Conservation (phyloP, 2,113 vertebrate species). For the Phainopepla nitens region DNA sequence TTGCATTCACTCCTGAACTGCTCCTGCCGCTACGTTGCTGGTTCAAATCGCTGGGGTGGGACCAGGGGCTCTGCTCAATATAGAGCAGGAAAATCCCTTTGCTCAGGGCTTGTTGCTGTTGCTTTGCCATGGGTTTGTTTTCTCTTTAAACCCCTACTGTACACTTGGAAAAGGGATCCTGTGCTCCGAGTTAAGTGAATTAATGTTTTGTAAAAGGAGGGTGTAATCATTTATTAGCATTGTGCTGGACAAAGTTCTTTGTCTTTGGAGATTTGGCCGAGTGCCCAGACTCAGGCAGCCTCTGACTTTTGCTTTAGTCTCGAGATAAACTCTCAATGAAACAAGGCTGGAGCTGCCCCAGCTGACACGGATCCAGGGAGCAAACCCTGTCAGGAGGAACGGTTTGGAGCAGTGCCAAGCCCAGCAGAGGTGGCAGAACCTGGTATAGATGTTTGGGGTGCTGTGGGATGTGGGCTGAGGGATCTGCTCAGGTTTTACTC, state of each 20-base stretch:
- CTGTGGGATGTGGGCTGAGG: not conserved
- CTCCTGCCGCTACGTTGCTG: not conserved
- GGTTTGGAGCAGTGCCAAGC: not conserved
- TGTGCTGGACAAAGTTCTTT: slow-evolving; percentile 50
- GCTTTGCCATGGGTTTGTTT: not conserved
- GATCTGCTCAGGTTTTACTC: not conserved
- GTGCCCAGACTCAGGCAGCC: slow-evolving; percentile 6
- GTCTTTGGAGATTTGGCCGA: slow-evolving; percentile 35
- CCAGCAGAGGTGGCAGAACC: not conserved
- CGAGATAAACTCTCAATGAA: slow-evolving; percentile 54
- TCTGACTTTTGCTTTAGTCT: slow-evolving; percentile 54
- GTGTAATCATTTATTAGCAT: slow-evolving; percentile 44
- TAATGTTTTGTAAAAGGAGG: slow-evolving; percentile 36
- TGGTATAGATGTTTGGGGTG: not conserved
- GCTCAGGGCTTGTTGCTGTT: not conserved
- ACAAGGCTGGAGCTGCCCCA: slow-evolving; percentile 18
- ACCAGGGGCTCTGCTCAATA: not conserved
- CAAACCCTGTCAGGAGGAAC: slow-evolving; percentile 32
- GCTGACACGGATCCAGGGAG: slow-evolving; percentile 21
- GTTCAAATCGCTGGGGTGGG: not conserved
- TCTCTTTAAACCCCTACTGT: not conserved
- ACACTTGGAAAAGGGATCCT: not conserved
- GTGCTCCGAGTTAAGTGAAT: slow-evolving; percentile 7
- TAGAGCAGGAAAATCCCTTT: not conserved
- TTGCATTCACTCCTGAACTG: accelerated